Conservation (phyloP, 2,113 vertebrate genomes). For the Cyphomyrus plagiostoma region DNA sequence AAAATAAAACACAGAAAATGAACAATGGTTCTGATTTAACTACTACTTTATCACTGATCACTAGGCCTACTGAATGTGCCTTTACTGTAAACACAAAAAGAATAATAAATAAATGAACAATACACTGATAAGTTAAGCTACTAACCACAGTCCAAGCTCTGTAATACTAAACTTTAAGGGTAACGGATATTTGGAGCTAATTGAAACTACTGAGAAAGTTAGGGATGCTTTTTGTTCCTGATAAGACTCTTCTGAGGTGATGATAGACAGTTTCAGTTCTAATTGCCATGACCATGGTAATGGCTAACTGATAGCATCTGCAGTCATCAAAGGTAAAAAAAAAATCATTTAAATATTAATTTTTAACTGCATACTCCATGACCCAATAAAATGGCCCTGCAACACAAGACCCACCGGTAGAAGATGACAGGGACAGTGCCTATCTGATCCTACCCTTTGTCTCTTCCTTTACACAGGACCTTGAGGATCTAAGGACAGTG, state of each 20-base stretch:
- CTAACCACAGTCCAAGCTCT: background rate
- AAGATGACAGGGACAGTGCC: background rate
- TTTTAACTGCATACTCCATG: background rate
- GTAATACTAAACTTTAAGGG: background rate
- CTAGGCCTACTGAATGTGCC: background rate
- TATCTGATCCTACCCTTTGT: background rate
- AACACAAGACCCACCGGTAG: background rate
- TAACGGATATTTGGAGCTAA: background rate
- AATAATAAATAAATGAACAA: background rate
- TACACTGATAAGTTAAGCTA: background rate
- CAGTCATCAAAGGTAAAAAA: background rate
- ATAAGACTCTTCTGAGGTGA: background rate
- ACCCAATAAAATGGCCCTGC: background rate
- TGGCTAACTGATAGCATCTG: background rate
- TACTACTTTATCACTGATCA: background rate
- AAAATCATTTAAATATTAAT: background rate
- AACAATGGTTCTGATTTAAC: background rate
- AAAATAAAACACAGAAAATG: background rate
- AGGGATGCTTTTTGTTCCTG: background rate
- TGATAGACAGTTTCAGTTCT: background rate
- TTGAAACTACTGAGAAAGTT: background rate
- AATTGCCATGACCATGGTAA: background rate
- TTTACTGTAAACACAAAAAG: background rate
- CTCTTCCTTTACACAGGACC: background rate
- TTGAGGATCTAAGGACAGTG: background rate